A percentile compares a stretch with the other conserved stretches of the same genome.
These are phyloP conservation scores for Panorpa germanica DNA, from an alignment of 2,888 invertebrate genomes.

Conservation along the genomic window DNA sequence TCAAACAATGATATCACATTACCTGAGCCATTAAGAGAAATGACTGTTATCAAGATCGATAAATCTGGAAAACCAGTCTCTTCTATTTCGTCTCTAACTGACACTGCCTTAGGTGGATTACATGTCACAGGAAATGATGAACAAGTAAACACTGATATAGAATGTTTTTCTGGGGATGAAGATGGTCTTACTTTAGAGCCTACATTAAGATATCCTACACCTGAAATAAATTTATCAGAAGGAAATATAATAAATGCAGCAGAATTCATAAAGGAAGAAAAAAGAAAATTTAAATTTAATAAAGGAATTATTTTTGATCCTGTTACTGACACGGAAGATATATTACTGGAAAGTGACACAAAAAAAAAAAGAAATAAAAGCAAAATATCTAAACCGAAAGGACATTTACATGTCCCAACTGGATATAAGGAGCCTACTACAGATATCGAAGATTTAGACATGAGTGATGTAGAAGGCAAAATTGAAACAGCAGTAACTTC, in stretches of 20 bases:
- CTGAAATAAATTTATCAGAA: slow-evolving; percentile 15
- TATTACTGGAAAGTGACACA: slow-evolving; percentile 18
- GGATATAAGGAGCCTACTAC: no score
- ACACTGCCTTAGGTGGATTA: slow-evolving; percentile 20
- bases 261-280: slow-evolving; percentile 14
- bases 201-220: slow-evolving; percentile 12
- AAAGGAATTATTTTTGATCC: slow-evolving; percentile 17
- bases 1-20: slow-evolving; percentile 17
- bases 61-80: slow-evolving; percentile 24
- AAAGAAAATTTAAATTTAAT: slow-evolving; percentile 14
- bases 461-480: slow-evolving; percentile 19
- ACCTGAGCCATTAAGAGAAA: slow-evolving; percentile 26
- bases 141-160: slow-evolving; percentile 20
- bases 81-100: slow-evolving; percentile 26
- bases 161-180: slow-evolving; percentile 23
- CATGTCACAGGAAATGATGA: slow-evolving; percentile 15
- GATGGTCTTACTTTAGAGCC: slow-evolving; percentile 16
- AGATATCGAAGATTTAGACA: slow-evolving; percentile 25
- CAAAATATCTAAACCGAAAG: slow-evolving; percentile 4
- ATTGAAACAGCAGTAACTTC: slow-evolving; percentile 1
- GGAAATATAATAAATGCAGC: slow-evolving; percentile 15
- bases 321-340: slow-evolving; percentile 29
- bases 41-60: slow-evolving; percentile 24
- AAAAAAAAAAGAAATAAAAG: slow-evolving; percentile 20
- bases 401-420: slow-evolving; percentile 8